Evolutionary conservation across 2,797 vertebrate genomes (phyloP).

Genomic region (Oophaga sylvatica): DNA sequence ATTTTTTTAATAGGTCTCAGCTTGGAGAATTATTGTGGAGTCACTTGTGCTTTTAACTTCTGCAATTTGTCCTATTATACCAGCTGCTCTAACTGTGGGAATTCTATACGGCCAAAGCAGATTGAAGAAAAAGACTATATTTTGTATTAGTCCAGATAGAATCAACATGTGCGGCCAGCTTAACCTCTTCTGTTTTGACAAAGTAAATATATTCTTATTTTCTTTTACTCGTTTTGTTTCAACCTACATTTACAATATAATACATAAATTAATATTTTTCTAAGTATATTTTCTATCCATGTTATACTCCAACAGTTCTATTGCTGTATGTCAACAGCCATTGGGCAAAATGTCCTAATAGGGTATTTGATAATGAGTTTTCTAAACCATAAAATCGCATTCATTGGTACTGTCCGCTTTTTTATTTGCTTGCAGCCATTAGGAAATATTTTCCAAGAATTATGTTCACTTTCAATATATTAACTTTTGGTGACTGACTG

Average conservation of each 20-base stretch:
- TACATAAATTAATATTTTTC: background rate
- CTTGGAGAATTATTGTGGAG: slow-evolving; percentile 74
- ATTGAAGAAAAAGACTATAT: slow-evolving; percentile 77
- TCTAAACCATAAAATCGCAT: too few relatives aligned
- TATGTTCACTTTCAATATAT: too few relatives aligned
- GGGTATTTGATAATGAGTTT: too few relatives aligned
- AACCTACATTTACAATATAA: background rate
- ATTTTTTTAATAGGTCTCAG: slow-evolving; percentile 67
- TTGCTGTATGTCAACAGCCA: background rate
- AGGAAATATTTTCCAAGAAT: too few relatives aligned
- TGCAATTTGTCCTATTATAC: slow-evolving; percentile 78
- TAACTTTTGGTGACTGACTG: too few relatives aligned
- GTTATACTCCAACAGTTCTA: too few relatives aligned
- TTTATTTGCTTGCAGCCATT: too few relatives aligned
- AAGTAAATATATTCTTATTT: slow-evolving; percentile 67
- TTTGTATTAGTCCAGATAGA: slow-evolving; percentile 80
- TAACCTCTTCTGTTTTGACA: slow-evolving; percentile 81
- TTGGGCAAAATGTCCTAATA: background rate
- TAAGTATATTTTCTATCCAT: background rate
- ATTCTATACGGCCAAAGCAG: slow-evolving; percentile 78
- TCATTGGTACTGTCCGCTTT: too few relatives aligned
- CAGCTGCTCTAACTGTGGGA: slow-evolving; percentile 78
- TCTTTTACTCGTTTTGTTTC: background rate
- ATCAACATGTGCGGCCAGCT: slow-evolving; percentile 80
- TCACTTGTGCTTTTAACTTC: slow-evolving; percentile 79